Percentiles rank a stretch among this genome's conserved stretches.
Conservation (phyloP, 2,888 invertebrate species). For the Eilema sororculum region DNA sequence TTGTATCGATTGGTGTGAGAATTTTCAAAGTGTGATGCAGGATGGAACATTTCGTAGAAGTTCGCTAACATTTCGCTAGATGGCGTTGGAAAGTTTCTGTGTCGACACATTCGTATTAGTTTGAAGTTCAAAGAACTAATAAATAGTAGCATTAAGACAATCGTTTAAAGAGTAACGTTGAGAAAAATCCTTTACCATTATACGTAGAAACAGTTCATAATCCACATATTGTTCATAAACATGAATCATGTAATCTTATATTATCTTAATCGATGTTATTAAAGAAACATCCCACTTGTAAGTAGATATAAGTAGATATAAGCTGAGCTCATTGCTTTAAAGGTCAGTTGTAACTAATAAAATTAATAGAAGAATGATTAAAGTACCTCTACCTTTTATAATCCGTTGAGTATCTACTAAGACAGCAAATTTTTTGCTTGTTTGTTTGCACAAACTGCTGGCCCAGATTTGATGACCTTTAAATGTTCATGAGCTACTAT, state of each 20-base stretch:
- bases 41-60: background rate
- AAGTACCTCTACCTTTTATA: background rate
- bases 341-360: background rate
- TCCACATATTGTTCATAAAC: no score
- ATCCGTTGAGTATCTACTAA: background rate
- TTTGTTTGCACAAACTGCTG: background rate
- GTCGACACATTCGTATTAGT: background rate
- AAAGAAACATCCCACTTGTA: background rate
- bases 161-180: no score
- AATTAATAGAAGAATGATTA: background rate
- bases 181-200: background rate
- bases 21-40: background rate
- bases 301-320: background rate
- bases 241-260: no score
- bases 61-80: background rate
- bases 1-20: background rate
- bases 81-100: background rate
- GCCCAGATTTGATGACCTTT: background rate
- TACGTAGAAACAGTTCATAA: background rate
- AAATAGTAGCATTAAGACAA: no score
- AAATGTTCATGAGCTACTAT: background rate
- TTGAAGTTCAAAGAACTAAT: no score
- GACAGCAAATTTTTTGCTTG: background rate
- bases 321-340: background rate
- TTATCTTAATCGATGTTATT: conserved; percentile 6